Evolutionary conservation across 1,140 invertebrate species (phyloP).

Genomic region (Drosophila erecta): DNA sequence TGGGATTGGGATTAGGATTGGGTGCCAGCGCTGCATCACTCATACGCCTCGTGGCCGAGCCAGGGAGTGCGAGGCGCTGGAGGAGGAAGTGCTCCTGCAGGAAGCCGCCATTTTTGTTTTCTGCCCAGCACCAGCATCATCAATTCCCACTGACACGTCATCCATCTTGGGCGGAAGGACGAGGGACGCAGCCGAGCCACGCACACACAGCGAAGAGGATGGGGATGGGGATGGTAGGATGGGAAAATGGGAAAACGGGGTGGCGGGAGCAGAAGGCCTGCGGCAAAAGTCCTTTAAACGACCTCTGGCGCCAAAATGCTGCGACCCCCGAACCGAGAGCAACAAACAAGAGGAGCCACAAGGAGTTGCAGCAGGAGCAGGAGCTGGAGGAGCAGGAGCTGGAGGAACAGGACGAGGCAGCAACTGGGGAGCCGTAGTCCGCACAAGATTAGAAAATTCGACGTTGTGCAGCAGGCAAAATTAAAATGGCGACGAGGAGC

Average conservation of each 20-base stretch:
- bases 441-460: conserved; percentile 83
- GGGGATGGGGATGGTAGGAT: background rate
- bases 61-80: background rate
- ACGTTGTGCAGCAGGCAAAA: conserved; percentile 82
- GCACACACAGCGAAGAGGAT: conserved; percentile 7
- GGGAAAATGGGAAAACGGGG: background rate
- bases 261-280: conserved; percentile 56
- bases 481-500: conserved; percentile 72
- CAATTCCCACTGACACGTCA: conserved; percentile 83
- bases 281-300: conserved; percentile 81
- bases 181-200: conserved; percentile 13
- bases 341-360: conserved; percentile 42
- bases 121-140: conserved; percentile 71
- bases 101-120: conserved; percentile 76
- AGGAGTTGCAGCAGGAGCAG: background rate
- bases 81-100: conserved; percentile 19
- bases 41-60: conserved; percentile 38
- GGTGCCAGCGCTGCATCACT: conserved; percentile 32
- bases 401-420: conserved; percentile 43
- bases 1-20: conserved; percentile 10
- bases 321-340: conserved; percentile 65
- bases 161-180: conserved; percentile 64
- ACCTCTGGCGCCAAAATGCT: conserved; percentile 82
- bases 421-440: conserved; percentile 81
- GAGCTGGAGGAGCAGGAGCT: background rate